Percentiles rank a stretch among this genome's conserved stretches.
Conservation (phyloP, 2,797 vertebrate species). For the Amphiprion clarkii region DNA sequence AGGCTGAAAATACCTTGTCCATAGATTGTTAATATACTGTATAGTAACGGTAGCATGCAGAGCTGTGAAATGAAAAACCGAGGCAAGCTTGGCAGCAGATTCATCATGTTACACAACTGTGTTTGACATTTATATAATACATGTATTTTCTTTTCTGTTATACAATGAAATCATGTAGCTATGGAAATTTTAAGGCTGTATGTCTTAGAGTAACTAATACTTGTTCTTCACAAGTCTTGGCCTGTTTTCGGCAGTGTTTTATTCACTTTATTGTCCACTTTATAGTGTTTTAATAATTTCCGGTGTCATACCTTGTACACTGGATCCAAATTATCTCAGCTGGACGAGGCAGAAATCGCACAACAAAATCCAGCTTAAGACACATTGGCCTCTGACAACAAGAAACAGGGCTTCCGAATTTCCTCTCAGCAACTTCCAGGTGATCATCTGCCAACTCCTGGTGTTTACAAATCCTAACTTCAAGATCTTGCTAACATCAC, state of each 20-base stretch:
- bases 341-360: too few species aligned
- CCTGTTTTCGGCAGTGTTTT: not conserved
- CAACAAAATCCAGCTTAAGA: too few species aligned
- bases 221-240: not conserved
- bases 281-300: not conserved
- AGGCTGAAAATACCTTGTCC: conserved; percentile 25
- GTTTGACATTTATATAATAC: too few species aligned
- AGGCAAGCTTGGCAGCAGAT: not conserved
- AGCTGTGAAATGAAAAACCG: conserved; percentile 9
- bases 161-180: too few species aligned
- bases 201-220: too few species aligned
- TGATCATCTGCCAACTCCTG: too few species aligned
- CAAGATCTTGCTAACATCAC: not conserved
- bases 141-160: too few species aligned
- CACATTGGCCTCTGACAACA: too few species aligned
- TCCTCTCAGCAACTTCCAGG: too few species aligned
- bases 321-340: not conserved
- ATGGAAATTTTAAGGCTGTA: not conserved
- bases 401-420: too few species aligned
- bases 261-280: not conserved
- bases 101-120: too few species aligned
- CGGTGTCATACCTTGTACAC: not conserved
- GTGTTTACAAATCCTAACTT: not conserved
- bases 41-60: not conserved
- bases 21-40: not conserved